These are phyloP conservation scores for Drosophila nigritarsus DNA, from an alignment of 2,888 invertebrate species.

Conservation along the genomic window DNA sequence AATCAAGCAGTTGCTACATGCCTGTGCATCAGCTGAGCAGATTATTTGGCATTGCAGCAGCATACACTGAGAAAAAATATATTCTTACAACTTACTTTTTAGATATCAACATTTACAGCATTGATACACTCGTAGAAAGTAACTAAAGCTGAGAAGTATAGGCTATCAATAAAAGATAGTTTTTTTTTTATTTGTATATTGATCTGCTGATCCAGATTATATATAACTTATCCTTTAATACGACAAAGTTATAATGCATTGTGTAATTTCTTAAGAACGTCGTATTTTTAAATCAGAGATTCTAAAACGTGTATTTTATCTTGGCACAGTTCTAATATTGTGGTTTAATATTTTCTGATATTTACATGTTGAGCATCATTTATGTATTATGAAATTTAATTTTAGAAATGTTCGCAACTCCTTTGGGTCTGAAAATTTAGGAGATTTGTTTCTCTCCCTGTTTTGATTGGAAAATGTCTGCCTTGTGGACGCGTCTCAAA, in stretches of 20 bases:
- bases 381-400: neutral
- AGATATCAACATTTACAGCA: neutral
- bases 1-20: slow-evolving; percentile 11
- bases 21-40: slow-evolving; percentile 36
- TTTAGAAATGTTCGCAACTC: neutral
- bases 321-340: neutral
- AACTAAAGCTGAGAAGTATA: neutral
- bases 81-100: no score
- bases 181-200: neutral
- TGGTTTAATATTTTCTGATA: neutral
- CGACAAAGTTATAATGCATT: neutral
- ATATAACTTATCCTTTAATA: neutral
- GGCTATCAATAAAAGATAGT: neutral
- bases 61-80: neutral
- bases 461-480: slow-evolving; percentile 5
- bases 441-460: neutral
- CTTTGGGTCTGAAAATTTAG: neutral
- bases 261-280: neutral
- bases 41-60: slow-evolving; percentile 13
- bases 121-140: neutral
- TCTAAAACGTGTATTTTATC: neutral
- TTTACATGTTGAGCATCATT: neutral
- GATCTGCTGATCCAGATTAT: neutral
- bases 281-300: no score
- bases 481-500: neutral